Base-by-base conservation (phyloP, 1,140 invertebrate genomes). In the Phenacoccus solenopsis region DNA sequence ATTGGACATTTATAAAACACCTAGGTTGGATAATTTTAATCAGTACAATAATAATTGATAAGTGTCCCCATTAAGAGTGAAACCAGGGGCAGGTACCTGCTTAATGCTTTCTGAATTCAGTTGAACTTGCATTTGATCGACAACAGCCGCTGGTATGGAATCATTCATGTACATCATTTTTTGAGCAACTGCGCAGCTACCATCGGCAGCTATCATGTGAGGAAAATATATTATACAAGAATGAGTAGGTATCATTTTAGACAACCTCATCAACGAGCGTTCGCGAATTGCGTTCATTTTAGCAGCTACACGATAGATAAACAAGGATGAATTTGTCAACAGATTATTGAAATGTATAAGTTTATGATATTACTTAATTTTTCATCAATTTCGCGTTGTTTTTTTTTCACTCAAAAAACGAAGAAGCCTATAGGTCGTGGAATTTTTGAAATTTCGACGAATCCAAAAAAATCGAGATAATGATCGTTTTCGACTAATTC, bases 141-240 rank as follows among this genome's bases (percentile, higher is more conserved):
- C 38, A n/a, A 49, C 38, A 2, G 38, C 38, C 4, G 38, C 38
- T 49, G 38, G 20, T 9, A 49, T 49, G 20, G 38, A 49, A 49
- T 49, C 38, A n/a, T 49, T 49, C 38, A 49, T 16, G 16, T 49
- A 49, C 38, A 49, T 49, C 38, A 49, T 49, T 49, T 49, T 49
- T 49, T 49, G 38, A 49, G 38, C 38, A 9, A 49, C 16, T 49
- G 38, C 4, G 20, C 38, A 49, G 38, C 38, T 49, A 9, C 38
- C 38, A 49, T 49, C 38, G 5, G 38, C 3, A 9, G 38, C 13
- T 49, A 74, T 67, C 16, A 73, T 72, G 13, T 75, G 75, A 30
- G 75, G 75, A 22, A 76, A 76, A 56, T 72, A 76, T 20, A 76
- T 1, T 13, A 74, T 72, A 16, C 75, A 49, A 0, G 73, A 73